A percentile compares a stretch with the other conserved stretches of the same genome.
Conservation (phyloP, 2,797 vertebrate species). For the Myotis myotis region DNA sequence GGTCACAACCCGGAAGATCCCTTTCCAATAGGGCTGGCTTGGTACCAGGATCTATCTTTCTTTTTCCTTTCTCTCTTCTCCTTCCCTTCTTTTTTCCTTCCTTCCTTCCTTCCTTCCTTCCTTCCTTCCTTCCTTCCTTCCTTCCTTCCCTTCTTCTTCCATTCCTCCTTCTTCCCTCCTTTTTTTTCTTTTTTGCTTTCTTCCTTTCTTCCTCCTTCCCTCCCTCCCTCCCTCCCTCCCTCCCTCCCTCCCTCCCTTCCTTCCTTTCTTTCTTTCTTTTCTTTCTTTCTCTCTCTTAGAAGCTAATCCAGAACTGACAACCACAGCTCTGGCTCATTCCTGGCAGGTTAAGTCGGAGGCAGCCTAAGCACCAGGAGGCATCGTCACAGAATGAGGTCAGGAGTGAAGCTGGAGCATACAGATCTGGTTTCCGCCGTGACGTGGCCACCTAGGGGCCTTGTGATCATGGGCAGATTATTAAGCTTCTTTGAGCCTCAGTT, state of each 20-base stretch:
- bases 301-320: not conserved
- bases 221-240: too few species aligned
- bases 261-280: not conserved
- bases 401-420: not conserved
- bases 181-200: too few species aligned
- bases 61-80: too few species aligned
- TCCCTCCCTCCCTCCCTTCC: not conserved
- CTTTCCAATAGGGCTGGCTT: not conserved
- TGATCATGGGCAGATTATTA: not conserved
- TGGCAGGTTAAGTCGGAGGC: not conserved
- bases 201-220: too few species aligned
- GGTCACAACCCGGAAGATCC: not conserved
- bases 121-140: too few species aligned
- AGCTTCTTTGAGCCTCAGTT: not conserved
- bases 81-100: too few species aligned
- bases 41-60: not conserved
- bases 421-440: not conserved
- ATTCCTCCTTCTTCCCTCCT: too few species aligned
- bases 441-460: not conserved
- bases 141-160: too few species aligned
- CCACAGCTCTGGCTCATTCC: not conserved
- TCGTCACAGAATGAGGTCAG: not conserved
- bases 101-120: too few species aligned
- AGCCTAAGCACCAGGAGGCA: not conserved
- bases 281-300: not conserved